Conservation (phyloP, 64 coral and sea anemone species). For the Stichodactyla mertensii region DNA sequence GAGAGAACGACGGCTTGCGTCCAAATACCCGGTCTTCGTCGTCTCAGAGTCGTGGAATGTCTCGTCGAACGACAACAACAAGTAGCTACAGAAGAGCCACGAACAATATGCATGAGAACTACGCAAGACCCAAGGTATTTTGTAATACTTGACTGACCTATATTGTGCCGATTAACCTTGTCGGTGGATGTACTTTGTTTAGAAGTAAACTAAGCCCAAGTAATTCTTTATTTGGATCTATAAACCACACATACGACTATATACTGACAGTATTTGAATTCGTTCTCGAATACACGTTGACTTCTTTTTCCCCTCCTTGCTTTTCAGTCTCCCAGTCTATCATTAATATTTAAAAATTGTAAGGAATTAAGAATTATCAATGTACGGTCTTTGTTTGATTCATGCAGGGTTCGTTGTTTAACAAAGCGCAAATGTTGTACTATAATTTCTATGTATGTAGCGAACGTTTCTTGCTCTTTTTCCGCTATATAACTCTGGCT, state of each 20-base stretch:
- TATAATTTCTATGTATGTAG: not conserved
- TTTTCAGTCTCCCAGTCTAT: not conserved
- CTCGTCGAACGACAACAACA: not conserved
- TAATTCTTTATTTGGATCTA: not conserved
- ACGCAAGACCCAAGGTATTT: not conserved
- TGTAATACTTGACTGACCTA: not conserved
- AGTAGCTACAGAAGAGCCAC: not conserved
- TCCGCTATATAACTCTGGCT: not conserved
- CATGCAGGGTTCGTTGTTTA: not conserved
- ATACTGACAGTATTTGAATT: not conserved
- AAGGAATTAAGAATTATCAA: slow-evolving; percentile 10
- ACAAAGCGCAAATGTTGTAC: not conserved
- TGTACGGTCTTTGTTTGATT: not conserved
- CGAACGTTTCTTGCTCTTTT: not conserved
- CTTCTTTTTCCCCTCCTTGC: not conserved
- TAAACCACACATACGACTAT: not conserved
- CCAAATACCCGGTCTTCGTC: not conserved
- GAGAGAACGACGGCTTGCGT: not conserved
- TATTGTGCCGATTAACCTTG: not conserved
- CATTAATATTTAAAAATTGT: slow-evolving; percentile 18
- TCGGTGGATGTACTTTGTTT: not conserved
- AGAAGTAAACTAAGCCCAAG: not conserved
- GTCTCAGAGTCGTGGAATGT: not conserved
- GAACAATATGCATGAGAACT: not conserved
- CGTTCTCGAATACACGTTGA: not conserved